These are phyloP conservation scores for Crambe crambe DNA, from an alignment of 37 sponge, comb jelly and placozoan genomes.

Conservation along the genomic window DNA sequence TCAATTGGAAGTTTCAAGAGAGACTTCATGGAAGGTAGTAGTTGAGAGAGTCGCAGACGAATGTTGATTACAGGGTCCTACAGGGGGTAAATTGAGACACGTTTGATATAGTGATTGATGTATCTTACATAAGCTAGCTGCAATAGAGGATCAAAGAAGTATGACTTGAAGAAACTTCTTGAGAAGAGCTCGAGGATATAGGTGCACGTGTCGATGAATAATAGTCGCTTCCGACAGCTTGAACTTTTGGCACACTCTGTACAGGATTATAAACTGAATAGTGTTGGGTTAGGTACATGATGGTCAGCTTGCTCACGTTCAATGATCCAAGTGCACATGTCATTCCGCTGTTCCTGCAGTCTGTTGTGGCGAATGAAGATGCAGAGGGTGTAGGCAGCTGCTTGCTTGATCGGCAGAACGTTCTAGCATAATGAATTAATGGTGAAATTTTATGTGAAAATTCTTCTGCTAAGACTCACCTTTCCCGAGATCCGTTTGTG, in stretches of 20 bases:
- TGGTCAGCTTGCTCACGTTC: constrained; percentile 37
- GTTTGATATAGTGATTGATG: background rate
- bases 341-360: constrained; percentile 62
- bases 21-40: constrained; percentile 69
- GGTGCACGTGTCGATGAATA: constrained; percentile 72
- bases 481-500: constrained; percentile 48
- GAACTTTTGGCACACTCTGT: constrained; percentile 64
- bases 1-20: constrained; percentile 67
- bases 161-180: constrained; percentile 70
- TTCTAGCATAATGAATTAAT: constrained; percentile 26
- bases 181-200: constrained; percentile 68
- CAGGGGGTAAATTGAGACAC: background rate
- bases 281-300: too few species aligned
- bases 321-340: constrained; percentile 41
- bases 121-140: constrained; percentile 38
- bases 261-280: too few species aligned
- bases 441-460: too few species aligned
- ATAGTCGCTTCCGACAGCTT: constrained; percentile 42
- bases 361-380: constrained; percentile 44
- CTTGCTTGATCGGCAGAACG: constrained; percentile 75
- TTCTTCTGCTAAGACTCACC: constrained; percentile 35
- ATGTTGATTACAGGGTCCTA: constrained; percentile 75
- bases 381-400: constrained; percentile 58
- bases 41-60: constrained; percentile 34
- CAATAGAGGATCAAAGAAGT: constrained; percentile 59